phyloP scores from a whole-genome alignment of 2,113 vertebrate genomes.

The Solea solea region DNA sequence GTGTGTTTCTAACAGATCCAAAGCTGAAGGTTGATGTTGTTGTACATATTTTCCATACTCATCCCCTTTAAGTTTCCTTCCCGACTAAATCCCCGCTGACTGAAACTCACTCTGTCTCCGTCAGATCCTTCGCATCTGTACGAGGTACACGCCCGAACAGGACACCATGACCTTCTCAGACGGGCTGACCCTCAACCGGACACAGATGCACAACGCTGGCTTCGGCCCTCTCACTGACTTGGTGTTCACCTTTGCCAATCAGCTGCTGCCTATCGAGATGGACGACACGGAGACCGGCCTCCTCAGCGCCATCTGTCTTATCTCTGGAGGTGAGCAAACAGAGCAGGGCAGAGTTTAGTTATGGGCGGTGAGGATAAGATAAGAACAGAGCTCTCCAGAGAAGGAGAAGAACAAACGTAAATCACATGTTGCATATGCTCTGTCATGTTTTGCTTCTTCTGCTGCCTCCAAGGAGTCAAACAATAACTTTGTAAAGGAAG shows the following conservation, averaged over 20 bases:
- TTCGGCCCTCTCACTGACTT: constrained; percentile 97
- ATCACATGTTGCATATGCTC: background rate
- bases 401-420: background rate
- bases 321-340: constrained; percentile 90
- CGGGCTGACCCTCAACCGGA: constrained; percentile 96
- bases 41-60: too few species aligned
- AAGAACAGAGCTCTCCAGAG: background rate
- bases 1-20: too few species aligned
- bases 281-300: constrained; percentile 98
- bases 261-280: constrained; percentile 99
- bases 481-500: too few species aligned
- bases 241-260: constrained; percentile 98
- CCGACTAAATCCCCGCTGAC: background rate
- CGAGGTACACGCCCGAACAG: constrained; percentile 96
- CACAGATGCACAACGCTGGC: constrained; percentile 99
- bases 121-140: constrained; percentile 97
- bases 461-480: too few species aligned
- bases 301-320: constrained; percentile 98
- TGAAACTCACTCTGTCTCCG: background rate
- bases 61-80: too few species aligned
- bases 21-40: too few species aligned
- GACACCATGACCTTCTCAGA: constrained; percentile 99
- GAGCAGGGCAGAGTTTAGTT: background rate
- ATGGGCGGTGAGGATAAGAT: background rate
- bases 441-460: background rate